A percentile compares a stretch with the other conserved stretches of the same genome.
phyloP scores from a whole-genome alignment of 2,888 invertebrate genomes.

The Iselma pallidipennis region DNA sequence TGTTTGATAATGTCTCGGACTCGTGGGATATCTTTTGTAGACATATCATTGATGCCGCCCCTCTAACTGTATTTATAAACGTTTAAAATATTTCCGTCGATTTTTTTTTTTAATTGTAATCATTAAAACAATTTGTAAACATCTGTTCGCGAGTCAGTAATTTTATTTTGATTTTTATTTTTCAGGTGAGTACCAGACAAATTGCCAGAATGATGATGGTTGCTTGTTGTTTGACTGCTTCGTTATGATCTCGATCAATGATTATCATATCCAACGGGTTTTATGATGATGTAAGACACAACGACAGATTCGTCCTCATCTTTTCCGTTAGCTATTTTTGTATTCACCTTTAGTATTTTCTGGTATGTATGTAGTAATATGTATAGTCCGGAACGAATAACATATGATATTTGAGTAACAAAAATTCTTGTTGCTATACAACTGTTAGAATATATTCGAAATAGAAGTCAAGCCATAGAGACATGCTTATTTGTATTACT shows the following conservation, averaged over 20 bases:
- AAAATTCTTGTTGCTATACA: constrained; percentile 17
- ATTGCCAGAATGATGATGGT: constrained; percentile 8
- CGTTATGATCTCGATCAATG: background rate
- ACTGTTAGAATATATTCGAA: background rate
- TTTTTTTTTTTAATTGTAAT: background rate
- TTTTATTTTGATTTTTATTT: background rate
- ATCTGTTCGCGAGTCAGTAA: background rate
- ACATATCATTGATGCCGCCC: background rate
- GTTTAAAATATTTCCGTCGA: background rate
- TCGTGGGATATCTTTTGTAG: too few relatives aligned
- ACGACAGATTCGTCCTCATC: constrained; percentile 5
- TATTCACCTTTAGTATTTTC: constrained; percentile 34
- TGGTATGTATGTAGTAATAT: background rate
- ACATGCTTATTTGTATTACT: constrained; percentile 9
- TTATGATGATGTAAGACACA: background rate
- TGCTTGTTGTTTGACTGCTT: too few relatives aligned
- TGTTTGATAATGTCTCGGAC: too few relatives aligned
- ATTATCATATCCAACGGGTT: constrained; percentile 6
- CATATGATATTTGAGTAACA: constrained; percentile 28
- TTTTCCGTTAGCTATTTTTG: constrained; percentile 35
- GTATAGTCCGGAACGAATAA: constrained; percentile 29
- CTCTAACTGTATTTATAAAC: background rate
- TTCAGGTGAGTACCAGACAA: constrained; percentile 1
- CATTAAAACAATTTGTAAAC: constrained; percentile 11
- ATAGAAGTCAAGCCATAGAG: constrained; percentile 3